These are phyloP conservation scores for Todus mexicanus DNA, from an alignment of 2,797 vertebrate species.

Conservation along the genomic window DNA sequence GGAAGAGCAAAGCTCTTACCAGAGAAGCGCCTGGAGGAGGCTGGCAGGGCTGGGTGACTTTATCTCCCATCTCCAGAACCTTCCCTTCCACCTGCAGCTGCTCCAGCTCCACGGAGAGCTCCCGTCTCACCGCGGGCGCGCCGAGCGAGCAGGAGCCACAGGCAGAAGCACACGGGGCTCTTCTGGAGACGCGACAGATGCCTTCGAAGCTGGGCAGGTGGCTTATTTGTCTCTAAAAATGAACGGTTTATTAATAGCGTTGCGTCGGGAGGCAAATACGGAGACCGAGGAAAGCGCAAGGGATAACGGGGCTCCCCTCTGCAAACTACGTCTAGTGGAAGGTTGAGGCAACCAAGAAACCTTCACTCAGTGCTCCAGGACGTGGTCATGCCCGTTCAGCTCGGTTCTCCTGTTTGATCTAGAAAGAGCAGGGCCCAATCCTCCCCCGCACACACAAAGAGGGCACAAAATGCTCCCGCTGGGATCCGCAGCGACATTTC, in stretches of 20 bases:
- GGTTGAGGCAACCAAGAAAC: neutral
- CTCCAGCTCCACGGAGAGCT: neutral
- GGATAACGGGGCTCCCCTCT: neutral
- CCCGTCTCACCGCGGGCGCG: neutral
- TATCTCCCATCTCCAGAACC: neutral
- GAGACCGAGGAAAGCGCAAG: neutral
- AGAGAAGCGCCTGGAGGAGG: neutral
- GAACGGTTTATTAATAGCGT: neutral
- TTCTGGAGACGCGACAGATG: neutral
- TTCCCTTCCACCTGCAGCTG: neutral
- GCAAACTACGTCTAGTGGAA: neutral
- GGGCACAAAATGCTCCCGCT: neutral
- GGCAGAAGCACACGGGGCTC: neutral
- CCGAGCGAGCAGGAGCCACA: neutral
- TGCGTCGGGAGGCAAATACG: neutral
- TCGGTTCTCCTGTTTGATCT: neutral
- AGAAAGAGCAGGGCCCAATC: rapidly evolving
- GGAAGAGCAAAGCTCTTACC: neutral
- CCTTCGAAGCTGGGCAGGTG: neutral
- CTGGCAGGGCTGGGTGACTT: neutral
- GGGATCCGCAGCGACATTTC: rapidly evolving
- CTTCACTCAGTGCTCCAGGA: neutral
- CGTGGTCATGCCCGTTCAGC: neutral
- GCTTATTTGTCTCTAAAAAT: neutral
- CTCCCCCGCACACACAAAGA: no score